Conservation (phyloP, 2,888 invertebrate species). For the Lithophane ornitopus region DNA sequence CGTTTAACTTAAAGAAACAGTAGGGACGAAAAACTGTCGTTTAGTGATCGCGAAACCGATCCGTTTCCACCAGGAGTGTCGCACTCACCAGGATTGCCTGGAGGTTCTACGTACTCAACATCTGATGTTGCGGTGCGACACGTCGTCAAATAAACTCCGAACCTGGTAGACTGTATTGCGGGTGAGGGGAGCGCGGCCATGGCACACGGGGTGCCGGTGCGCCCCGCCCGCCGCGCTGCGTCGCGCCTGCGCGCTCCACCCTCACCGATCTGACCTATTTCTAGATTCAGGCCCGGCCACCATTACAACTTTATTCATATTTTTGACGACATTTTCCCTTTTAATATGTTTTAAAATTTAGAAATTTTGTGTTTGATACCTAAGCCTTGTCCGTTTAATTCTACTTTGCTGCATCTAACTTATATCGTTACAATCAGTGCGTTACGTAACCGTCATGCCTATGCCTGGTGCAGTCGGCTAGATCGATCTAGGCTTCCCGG, state of each 20-base stretch:
- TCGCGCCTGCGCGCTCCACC: conserved; percentile 74
- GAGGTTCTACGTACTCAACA: conserved; percentile 76
- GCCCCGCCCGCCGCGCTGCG: conserved; percentile 63
- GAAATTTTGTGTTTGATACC: background rate
- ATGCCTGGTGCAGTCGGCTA: conserved; percentile 36
- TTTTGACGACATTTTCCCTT: background rate
- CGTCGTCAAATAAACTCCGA: conserved; percentile 73
- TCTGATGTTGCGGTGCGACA: conserved; percentile 68
- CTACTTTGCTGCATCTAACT: background rate
- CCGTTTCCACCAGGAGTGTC: conserved; percentile 54
- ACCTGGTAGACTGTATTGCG: conserved; percentile 74
- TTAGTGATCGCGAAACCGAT: conserved; percentile 69
- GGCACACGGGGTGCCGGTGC: conserved; percentile 63
- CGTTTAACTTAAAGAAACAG: conserved; percentile 72
- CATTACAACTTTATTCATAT: conserved; percentile 41
- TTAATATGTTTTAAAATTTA: background rate
- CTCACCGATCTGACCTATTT: conserved; percentile 77
- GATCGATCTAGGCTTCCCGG: conserved; percentile 54
- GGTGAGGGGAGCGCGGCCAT: conserved; percentile 66
- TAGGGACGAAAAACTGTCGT: conserved; percentile 66
- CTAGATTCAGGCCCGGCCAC: conserved; percentile 68
- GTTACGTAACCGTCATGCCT: conserved; percentile 37
- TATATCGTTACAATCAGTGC: conserved; percentile 9
- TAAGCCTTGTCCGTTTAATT: background rate
- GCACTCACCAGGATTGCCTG: conserved; percentile 82